Evolutionary conservation across 2,797 vertebrate genomes (phyloP).

Genomic region (Columba guinea): DNA sequence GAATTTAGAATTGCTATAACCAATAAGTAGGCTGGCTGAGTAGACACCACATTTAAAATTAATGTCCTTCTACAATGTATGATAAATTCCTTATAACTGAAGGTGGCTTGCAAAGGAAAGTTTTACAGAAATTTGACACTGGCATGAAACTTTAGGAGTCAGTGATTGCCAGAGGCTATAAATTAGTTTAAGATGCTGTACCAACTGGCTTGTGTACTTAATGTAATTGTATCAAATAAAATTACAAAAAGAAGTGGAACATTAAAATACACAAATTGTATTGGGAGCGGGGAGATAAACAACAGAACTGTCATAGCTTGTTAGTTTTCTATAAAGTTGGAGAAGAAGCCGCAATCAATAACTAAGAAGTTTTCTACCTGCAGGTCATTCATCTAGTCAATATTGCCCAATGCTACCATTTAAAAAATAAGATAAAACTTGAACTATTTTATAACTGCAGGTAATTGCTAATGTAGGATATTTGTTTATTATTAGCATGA

Average conservation of each 20-base stretch:
- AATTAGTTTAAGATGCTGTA: not conserved
- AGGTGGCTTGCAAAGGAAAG: not conserved
- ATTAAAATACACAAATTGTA: not conserved
- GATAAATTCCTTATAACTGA: not conserved
- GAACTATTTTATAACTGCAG: not conserved
- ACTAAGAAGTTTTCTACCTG: not conserved
- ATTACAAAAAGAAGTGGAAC: not conserved
- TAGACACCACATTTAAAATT: not conserved
- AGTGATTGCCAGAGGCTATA: not conserved
- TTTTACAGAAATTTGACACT: conserved; percentile 17
- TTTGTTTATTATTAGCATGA: not conserved
- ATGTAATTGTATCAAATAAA: conserved; percentile 5
- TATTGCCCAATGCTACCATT: not conserved
- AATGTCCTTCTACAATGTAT: not conserved
- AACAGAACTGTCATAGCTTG: not conserved
- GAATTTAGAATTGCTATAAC: not conserved
- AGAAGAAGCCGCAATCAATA: not conserved
- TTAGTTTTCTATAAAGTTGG: not conserved
- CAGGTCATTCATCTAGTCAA: not conserved
- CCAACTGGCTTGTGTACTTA: not conserved
- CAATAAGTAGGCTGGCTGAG: not conserved
- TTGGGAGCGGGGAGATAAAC: not conserved
- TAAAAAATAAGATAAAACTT: not conserved
- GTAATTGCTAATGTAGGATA: not conserved
- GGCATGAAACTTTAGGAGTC: not conserved